Percentiles rank a stretch among this genome's conserved stretches.
phyloP scores from a whole-genome alignment of 2,888 invertebrate genomes.

The Urechis unicinctus region DNA sequence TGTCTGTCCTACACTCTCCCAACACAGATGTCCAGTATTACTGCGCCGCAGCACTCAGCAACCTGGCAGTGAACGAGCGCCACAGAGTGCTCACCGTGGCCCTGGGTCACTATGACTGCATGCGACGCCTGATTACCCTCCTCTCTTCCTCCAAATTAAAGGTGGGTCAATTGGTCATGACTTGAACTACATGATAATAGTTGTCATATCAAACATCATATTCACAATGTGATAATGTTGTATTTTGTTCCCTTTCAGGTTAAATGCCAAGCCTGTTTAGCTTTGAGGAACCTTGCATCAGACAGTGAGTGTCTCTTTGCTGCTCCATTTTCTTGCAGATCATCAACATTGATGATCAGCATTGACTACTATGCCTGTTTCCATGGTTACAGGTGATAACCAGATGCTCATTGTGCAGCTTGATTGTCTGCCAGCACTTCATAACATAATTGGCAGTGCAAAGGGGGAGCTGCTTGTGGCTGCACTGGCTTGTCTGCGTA shows the following conservation, averaged over 20 bases:
- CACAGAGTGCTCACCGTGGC: conserved; percentile 39
- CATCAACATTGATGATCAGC: too few relatives aligned
- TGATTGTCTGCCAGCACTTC: conserved; percentile 28
- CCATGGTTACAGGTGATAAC: conserved; percentile 31
- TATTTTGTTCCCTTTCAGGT: conserved; percentile 26
- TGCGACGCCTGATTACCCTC: conserved; percentile 24
- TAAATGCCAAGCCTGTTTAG: conserved; percentile 35
- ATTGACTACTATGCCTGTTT: too few relatives aligned
- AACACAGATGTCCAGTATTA: conserved; percentile 38
- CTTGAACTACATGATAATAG: not conserved
- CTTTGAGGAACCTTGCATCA: conserved; percentile 37
- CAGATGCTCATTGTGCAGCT: conserved; percentile 32
- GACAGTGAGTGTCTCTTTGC: conserved; percentile 27
- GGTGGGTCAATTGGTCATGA: conserved; percentile 3
- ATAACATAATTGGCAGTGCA: conserved; percentile 22
- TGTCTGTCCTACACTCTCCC: conserved; percentile 26
- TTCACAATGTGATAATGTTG: too few relatives aligned
- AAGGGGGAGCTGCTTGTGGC: conserved; percentile 27
- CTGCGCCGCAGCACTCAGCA: conserved; percentile 37
- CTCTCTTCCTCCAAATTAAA: conserved; percentile 7
- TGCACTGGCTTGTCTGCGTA: conserved; percentile 35
- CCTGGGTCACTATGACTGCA: conserved; percentile 34
- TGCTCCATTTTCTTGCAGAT: not conserved
- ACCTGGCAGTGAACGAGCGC: conserved; percentile 35
- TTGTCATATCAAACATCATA: too few relatives aligned